phyloP scores from a whole-genome alignment of 2,797 vertebrate genomes.

The Sebastes itinus region DNA sequence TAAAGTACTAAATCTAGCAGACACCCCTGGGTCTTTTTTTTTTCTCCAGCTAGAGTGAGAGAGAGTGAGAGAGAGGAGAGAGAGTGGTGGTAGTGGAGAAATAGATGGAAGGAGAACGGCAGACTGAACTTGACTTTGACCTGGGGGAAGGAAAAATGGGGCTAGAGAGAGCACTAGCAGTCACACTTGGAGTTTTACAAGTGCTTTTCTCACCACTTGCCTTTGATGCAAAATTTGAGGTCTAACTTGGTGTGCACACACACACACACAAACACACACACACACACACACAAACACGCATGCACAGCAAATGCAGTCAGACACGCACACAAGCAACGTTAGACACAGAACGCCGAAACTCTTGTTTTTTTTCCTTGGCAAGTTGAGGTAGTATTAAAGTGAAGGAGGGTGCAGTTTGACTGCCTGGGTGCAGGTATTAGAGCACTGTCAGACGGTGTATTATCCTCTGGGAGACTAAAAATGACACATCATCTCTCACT shows the following conservation, averaged over 20 bases:
- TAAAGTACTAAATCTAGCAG: conserved; percentile 71
- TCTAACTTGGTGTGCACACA: neutral
- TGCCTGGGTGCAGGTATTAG: conserved; percentile 56
- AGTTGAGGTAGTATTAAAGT: conserved; percentile 5
- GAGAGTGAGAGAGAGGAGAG: conserved; percentile 25
- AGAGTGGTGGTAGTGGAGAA: conserved; percentile 1
- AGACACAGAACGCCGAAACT: neutral
- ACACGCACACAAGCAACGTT: neutral
- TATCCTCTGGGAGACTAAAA: conserved; percentile 66
- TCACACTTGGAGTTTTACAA: conserved; percentile 51
- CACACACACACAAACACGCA: neutral
- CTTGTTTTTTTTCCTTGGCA: conserved; percentile 23
- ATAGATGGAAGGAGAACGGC: conserved; percentile 44
- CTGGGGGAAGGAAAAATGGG: conserved; percentile 51
- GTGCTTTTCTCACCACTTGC: conserved; percentile 48
- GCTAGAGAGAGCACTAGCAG: conserved; percentile 25
- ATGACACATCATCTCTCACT: conserved; percentile 68
- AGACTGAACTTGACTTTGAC: conserved; percentile 68
- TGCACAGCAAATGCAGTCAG: neutral
- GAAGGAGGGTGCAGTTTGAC: conserved; percentile 25
- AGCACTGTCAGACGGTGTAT: conserved; percentile 35
- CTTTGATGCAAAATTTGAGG: conserved; percentile 46
- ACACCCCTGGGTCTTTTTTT: conserved; percentile 57
- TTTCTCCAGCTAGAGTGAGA: conserved; percentile 33
- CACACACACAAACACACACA: neutral